Conservation (phyloP, 2,113 vertebrate species). For the Nyctibius bracteatus region DNA sequence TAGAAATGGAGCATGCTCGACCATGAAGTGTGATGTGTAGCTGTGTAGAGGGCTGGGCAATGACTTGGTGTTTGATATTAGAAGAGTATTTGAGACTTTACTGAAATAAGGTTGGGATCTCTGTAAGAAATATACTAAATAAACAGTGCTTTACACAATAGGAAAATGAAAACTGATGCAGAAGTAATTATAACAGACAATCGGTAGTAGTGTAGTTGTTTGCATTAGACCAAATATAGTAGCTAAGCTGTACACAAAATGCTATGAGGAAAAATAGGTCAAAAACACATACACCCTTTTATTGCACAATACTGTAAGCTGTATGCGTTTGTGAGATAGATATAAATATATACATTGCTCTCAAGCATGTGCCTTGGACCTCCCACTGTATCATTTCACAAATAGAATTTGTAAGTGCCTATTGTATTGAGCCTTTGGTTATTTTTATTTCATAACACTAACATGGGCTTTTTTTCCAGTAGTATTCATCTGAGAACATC, state of each 20-base stretch:
- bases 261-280: background rate
- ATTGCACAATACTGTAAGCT: background rate
- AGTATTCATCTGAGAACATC: background rate
- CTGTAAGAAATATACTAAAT: background rate
- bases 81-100: background rate
- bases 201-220: background rate
- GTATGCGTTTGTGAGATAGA: background rate
- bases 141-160: background rate
- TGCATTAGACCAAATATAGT: background rate
- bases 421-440: background rate
- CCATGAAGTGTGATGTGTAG: rapidly evolving
- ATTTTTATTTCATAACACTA: background rate
- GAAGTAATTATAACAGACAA: background rate
- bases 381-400: background rate
- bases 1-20: background rate
- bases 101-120: background rate
- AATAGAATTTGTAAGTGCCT: background rate
- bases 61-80: background rate
- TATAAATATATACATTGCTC: background rate
- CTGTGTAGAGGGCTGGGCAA: background rate
- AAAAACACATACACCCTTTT: background rate
- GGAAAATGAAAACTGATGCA: background rate
- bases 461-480: background rate
- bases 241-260: background rate
- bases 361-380: background rate